phyloP scores from a whole-genome alignment of 2,888 invertebrate species.

The Melipona beecheii region DNA sequence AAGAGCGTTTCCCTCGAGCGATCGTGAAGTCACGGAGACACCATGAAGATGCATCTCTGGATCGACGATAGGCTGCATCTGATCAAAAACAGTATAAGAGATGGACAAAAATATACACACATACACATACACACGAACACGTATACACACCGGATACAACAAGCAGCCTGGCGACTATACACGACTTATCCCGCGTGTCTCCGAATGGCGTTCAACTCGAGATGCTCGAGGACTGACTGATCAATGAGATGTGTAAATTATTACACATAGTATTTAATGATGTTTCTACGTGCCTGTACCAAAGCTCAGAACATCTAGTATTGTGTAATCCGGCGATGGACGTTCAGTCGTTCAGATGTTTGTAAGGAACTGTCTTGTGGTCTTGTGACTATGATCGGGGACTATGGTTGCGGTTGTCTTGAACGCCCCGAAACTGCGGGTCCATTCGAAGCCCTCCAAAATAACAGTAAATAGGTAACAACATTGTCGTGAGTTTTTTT shows the following conservation, averaged over 20 bases:
- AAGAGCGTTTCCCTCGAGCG: conserved; percentile 35
- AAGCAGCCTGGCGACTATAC: neutral
- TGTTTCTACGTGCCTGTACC: conserved; percentile 64
- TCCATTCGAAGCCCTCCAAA: conserved; percentile 12
- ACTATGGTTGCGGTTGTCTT: neutral
- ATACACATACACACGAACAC: too few species aligned
- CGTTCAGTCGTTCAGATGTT: neutral
- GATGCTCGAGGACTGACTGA: conserved; percentile 37
- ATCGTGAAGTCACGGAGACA: conserved; percentile 48
- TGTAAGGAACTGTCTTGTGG: neutral
- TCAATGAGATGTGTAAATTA: conserved; percentile 40
- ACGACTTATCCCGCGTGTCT: neutral
- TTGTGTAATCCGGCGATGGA: conserved; percentile 33
- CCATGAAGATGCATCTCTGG: neutral
- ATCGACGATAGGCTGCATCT: neutral
- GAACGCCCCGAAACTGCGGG: neutral
- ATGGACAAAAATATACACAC: neutral
- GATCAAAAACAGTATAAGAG: conserved; percentile 1
- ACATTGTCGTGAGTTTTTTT: neutral
- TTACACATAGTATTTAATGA: conserved; percentile 52
- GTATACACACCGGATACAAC: conserved; percentile 7
- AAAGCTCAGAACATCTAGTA: conserved; percentile 56
- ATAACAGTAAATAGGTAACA: neutral
- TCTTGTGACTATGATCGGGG: neutral
- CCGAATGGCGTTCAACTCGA: neutral